Evolutionary conservation across 2,797 vertebrate species (phyloP).

Genomic region (Parambassis ranga): DNA sequence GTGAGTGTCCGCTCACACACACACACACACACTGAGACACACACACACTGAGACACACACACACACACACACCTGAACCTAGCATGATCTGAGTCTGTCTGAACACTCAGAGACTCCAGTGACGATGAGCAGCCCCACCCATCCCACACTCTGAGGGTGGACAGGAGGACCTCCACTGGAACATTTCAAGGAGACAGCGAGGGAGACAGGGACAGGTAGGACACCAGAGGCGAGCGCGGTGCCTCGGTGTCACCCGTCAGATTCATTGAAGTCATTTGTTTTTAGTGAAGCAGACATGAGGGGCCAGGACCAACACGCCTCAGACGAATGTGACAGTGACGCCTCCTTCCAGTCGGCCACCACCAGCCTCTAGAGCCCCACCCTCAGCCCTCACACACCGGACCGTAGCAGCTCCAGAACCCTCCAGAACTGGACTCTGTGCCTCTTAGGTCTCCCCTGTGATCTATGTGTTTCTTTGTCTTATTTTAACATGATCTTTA

Average conservation of each 20-base stretch:
- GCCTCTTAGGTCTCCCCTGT: not conserved
- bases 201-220: conserved; percentile 1
- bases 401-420: not conserved
- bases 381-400: not conserved
- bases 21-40: too few relatives aligned
- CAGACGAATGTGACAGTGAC: conserved; percentile 4
- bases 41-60: too few relatives aligned
- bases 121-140: conserved; percentile 79
- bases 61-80: too few relatives aligned
- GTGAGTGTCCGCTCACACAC: conserved; percentile 76
- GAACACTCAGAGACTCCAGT: conserved; percentile 83
- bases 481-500: too few relatives aligned
- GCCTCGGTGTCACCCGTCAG: too few relatives aligned
- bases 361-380: not conserved
- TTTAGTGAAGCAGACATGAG: conserved; percentile 51
- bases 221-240: too few relatives aligned
- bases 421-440: not conserved
- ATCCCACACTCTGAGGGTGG: conserved; percentile 14
- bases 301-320: not conserved
- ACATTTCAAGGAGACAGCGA: not conserved
- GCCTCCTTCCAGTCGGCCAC: not conserved
- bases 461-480: too few relatives aligned
- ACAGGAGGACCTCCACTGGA: not conserved
- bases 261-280: not conserved
- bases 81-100: too few relatives aligned